Conservation (phyloP, 2,888 invertebrate species). For the Venusia cambrica region DNA sequence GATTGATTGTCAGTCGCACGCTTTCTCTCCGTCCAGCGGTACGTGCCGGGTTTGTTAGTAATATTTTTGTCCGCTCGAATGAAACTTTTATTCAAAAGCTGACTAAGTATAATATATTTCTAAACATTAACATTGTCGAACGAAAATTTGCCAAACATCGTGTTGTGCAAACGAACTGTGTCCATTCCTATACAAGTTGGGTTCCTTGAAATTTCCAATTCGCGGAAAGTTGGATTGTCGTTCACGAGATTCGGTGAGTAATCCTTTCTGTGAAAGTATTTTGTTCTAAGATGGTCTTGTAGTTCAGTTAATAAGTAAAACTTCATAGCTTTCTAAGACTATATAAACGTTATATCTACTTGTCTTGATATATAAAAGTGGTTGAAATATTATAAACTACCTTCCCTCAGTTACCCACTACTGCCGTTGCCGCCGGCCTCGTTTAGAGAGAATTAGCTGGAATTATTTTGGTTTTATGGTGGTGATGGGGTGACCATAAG, state of each 20-base stretch:
- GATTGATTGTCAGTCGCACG: slow-evolving; percentile 32
- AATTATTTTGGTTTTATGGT: too few species aligned
- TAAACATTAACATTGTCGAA: slow-evolving; percentile 9
- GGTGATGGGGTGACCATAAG: too few species aligned
- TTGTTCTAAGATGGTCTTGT: neutral
- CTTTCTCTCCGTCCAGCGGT: slow-evolving; percentile 4
- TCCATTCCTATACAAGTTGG: slow-evolving; percentile 34
- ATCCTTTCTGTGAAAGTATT: slow-evolving; percentile 36
- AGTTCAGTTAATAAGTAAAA: neutral
- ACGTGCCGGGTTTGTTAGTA: slow-evolving; percentile 9
- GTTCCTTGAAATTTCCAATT: slow-evolving; percentile 55
- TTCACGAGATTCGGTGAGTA: slow-evolving; percentile 67
- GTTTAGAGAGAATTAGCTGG: too few species aligned
- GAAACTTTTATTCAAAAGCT: slow-evolving; percentile 34
- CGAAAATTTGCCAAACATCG: slow-evolving; percentile 31
- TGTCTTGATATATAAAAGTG: too few species aligned
- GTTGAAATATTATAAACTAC: too few species aligned
- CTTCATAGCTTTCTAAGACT: too few species aligned
- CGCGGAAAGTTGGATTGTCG: slow-evolving; percentile 72
- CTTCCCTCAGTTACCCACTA: too few species aligned
- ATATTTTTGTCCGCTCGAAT: slow-evolving; percentile 17
- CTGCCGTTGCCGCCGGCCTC: too few species aligned
- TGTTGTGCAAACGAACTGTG: slow-evolving; percentile 58
- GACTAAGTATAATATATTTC: slow-evolving; percentile 20
- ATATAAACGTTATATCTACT: too few species aligned